A percentile compares a stretch with the other conserved stretches of the same genome.
Conservation (phyloP, 2,888 invertebrate genomes). For the Papilio demoleus region DNA sequence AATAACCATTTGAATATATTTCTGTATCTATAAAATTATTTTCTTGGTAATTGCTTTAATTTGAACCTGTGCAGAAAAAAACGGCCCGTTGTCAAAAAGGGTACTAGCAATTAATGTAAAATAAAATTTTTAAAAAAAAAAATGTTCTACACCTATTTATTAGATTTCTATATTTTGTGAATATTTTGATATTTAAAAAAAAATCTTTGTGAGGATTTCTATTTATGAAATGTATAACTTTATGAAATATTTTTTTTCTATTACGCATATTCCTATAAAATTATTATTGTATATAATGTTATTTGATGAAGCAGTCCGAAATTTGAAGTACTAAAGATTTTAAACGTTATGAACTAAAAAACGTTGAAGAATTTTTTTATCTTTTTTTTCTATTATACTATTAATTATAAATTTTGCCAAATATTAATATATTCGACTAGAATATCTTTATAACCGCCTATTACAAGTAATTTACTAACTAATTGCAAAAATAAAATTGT, state of each 20-base stretch:
- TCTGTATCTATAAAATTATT: conserved; percentile 1
- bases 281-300: background rate
- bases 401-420: background rate
- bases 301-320: background rate
- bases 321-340: background rate
- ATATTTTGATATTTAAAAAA: conserved; percentile 16
- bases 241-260: conserved; percentile 11
- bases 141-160: conserved; percentile 19
- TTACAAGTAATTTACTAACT: background rate
- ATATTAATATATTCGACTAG: background rate
- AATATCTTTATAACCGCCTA: background rate
- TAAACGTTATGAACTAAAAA: background rate
- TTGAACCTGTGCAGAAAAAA: background rate
- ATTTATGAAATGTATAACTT: conserved; percentile 17
- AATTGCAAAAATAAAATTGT: background rate
- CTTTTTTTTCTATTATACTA: background rate
- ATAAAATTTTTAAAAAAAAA: conserved; percentile 9
- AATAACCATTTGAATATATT: conserved; percentile 11
- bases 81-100: conserved; percentile 16
- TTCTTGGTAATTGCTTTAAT: background rate
- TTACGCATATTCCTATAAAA: background rate
- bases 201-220: conserved; percentile 18
- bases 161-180: conserved; percentile 34
- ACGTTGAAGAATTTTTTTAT: background rate
- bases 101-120: conserved; percentile 17